Conservation (phyloP, 2,113 vertebrate genomes). For the Megaceryle maxima region DNA sequence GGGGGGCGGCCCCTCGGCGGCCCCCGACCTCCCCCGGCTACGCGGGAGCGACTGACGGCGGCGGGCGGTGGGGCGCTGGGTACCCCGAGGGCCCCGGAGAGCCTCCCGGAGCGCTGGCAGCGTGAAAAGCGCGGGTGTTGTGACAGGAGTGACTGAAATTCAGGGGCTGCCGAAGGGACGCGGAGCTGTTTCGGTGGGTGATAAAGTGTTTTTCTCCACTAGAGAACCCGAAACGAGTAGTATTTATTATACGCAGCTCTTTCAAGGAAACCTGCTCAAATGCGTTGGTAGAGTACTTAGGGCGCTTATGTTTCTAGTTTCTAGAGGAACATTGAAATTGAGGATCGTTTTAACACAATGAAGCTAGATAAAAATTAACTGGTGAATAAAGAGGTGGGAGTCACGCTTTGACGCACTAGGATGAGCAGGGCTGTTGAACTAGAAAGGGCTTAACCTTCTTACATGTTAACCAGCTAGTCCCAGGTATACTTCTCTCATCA, state of each 20-base stretch:
- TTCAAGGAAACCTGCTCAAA: accelerated
- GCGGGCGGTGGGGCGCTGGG: too few relatives aligned
- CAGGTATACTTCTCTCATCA: background rate
- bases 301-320: accelerated
- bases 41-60: too few relatives aligned
- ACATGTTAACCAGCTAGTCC: accelerated
- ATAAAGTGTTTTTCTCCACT: background rate
- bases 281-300: accelerated
- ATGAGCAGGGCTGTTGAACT: background rate
- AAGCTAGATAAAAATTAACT: background rate
- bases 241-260: accelerated
- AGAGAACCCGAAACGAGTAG: background rate
- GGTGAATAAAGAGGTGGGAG: background rate
- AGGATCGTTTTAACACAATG: background rate
- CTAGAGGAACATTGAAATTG: accelerated
- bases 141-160: accelerated
- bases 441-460: too few relatives aligned
- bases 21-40: too few relatives aligned
- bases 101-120: accelerated
- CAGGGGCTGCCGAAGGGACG: accelerated
- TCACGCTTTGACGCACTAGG: accelerated
- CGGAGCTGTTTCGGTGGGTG: accelerated
- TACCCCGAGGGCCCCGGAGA: background rate
- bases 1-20: background rate
- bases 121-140: accelerated